phyloP scores from a whole-genome alignment of 1,140 invertebrate genomes.

The Leguminivora glycinivorella region DNA sequence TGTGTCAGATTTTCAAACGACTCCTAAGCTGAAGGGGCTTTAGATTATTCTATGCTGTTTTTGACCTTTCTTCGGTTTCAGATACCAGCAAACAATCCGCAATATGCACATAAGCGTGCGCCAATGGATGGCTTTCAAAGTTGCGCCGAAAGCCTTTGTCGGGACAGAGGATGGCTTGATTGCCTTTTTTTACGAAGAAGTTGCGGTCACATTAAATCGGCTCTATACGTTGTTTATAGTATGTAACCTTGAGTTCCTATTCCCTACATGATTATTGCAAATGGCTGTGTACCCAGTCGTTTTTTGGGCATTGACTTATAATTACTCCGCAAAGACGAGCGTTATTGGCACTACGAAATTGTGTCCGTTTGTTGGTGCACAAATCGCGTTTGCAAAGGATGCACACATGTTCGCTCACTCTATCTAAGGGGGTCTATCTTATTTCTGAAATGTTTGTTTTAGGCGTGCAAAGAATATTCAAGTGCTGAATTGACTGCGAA shows the following conservation, averaged over 20 bases:
- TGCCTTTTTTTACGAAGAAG: constrained; percentile 47
- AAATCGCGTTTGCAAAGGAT: too few species aligned
- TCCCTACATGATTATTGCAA: constrained; percentile 8
- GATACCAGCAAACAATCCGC: constrained; percentile 42
- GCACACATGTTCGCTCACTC: too few species aligned
- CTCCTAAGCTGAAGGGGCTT: too few species aligned
- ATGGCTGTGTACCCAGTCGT: constrained; percentile 21
- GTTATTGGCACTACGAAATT: too few species aligned
- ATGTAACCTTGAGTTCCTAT: constrained; percentile 32
- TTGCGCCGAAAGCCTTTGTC: constrained; percentile 48
- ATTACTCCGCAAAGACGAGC: too few species aligned
- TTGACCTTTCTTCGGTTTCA: constrained; percentile 38
- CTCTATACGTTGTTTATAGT: constrained; percentile 51
- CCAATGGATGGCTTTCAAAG: constrained; percentile 50
- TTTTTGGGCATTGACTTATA: too few species aligned
- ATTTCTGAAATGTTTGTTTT: too few species aligned
- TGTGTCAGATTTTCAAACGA: too few species aligned
- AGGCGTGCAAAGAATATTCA: constrained; percentile 59
- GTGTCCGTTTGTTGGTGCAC: too few species aligned
- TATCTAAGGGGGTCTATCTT: too few species aligned
- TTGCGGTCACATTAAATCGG: constrained; percentile 40
- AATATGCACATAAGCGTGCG: constrained; percentile 40
- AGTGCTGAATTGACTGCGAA: constrained; percentile 79
- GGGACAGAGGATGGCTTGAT: constrained; percentile 36
- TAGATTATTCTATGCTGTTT: background rate